These are phyloP conservation scores for Schizothorax lantsangensis DNA, from an alignment of 2,797 vertebrate genomes.

Conservation along the genomic window DNA sequence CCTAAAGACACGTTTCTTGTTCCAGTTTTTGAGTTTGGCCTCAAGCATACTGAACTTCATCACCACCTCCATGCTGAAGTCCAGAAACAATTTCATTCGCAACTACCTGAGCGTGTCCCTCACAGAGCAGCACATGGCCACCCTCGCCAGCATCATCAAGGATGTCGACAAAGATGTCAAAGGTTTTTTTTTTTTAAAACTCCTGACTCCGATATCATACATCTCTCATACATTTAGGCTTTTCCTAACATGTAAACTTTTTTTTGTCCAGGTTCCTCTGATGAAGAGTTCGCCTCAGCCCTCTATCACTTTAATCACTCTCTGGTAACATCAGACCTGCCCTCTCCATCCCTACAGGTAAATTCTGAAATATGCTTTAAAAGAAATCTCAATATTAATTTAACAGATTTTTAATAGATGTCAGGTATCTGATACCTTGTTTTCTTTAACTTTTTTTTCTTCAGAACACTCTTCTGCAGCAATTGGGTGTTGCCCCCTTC, in stretches of 20 bases:
- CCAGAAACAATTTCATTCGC: constrained; percentile 96
- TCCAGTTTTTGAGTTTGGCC: constrained; percentile 93
- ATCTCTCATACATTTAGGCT: background rate
- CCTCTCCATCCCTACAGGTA: constrained; percentile 94
- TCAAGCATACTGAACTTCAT: constrained; percentile 98
- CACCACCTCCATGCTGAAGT: constrained; percentile 97
- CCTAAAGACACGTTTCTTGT: constrained; percentile 33
- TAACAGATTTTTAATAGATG: background rate
- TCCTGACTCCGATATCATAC: background rate
- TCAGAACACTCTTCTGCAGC: constrained; percentile 94
- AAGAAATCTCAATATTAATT: background rate
- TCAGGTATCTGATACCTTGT: background rate
- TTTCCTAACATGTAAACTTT: background rate
- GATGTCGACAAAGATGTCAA: constrained; percentile 99
- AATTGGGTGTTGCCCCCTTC: constrained; percentile 93
- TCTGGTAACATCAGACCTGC: constrained; percentile 95
- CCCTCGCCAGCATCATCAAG: constrained; percentile 96
- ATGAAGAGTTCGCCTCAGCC: constrained; percentile 95
- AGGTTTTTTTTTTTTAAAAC: constrained; percentile 77
- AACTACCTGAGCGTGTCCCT: constrained; percentile 98
- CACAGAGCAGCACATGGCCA: constrained; percentile 97
- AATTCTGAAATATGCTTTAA: constrained; percentile 24
- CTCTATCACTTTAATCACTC: constrained; percentile 99
- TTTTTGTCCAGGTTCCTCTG: constrained; percentile 84
- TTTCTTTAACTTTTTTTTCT: constrained; percentile 49